phyloP scores from a whole-genome alignment of 2,113 vertebrate genomes.

The Dasyornis broadbenti region DNA sequence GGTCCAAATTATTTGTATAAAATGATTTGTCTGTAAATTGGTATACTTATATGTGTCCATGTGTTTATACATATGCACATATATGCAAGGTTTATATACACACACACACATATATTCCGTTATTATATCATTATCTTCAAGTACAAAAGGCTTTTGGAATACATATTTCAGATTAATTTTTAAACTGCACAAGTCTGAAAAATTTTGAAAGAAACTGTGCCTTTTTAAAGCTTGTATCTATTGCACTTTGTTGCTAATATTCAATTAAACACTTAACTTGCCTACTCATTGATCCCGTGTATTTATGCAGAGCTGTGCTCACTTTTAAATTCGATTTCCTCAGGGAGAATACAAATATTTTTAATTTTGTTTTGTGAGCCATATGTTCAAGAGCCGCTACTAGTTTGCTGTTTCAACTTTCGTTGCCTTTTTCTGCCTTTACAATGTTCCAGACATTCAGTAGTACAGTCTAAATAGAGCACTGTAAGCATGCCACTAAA shows the following conservation, averaged over 20 bases:
- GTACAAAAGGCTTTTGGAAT: background rate
- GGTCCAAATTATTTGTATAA: background rate
- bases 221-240: background rate
- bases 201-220: background rate
- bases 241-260: background rate
- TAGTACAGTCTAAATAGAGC: background rate
- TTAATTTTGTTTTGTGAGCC: conserved; percentile 28
- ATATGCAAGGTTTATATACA: too few species aligned
- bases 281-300: background rate
- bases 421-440: conserved; percentile 37
- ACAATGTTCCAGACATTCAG: background rate
- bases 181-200: background rate
- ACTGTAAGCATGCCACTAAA: background rate
- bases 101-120: background rate
- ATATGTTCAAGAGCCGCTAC: background rate
- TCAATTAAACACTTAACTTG: background rate
- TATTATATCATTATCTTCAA: background rate
- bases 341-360: conserved; percentile 34
- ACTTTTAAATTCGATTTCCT: background rate
- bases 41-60: too few species aligned
- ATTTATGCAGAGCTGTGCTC: background rate
- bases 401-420: conserved; percentile 7
- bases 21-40: background rate
- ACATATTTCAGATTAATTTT: background rate
- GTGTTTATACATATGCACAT: background rate